Evolutionary conservation across 2,797 vertebrate species (phyloP).

Genomic region (Chloroceryle inda): DNA sequence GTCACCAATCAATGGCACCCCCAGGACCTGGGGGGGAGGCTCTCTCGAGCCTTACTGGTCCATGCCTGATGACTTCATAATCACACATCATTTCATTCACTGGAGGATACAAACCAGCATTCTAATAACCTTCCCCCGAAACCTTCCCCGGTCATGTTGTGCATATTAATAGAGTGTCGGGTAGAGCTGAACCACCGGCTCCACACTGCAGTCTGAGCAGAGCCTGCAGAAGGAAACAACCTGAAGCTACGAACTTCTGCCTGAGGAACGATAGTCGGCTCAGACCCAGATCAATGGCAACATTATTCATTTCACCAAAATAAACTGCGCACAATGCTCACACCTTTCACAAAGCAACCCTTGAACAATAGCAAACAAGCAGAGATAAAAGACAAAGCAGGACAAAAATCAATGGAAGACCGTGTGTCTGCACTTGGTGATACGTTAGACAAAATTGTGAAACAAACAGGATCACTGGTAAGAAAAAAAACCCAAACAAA

Average conservation of each 20-base stretch:
- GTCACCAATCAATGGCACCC: slow-evolving; percentile 99
- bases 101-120: slow-evolving; percentile 93
- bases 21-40: slow-evolving; percentile 90
- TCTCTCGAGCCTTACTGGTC: slow-evolving; percentile 92
- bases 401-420: slow-evolving; percentile 81
- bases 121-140: slow-evolving; percentile 89
- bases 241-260: slow-evolving; percentile 77
- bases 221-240: slow-evolving; percentile 71
- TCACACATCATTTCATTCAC: slow-evolving; percentile 98
- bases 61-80: slow-evolving; percentile 99
- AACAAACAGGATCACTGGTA: background rate
- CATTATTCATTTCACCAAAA: slow-evolving; percentile 81
- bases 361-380: slow-evolving; percentile 79
- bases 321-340: slow-evolving; percentile 77
- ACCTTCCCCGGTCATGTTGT: slow-evolving; percentile 81
- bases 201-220: slow-evolving; percentile 60
- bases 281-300: slow-evolving; percentile 67
- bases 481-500: background rate
- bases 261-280: slow-evolving; percentile 76
- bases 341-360: slow-evolving; percentile 82
- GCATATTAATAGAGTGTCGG: slow-evolving; percentile 86
- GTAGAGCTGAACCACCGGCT: slow-evolving; percentile 72
- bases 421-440: slow-evolving; percentile 41
- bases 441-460: background rate
- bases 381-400: slow-evolving; percentile 81